Conservation (phyloP, 2,113 vertebrate species). For the Passer domesticus region DNA sequence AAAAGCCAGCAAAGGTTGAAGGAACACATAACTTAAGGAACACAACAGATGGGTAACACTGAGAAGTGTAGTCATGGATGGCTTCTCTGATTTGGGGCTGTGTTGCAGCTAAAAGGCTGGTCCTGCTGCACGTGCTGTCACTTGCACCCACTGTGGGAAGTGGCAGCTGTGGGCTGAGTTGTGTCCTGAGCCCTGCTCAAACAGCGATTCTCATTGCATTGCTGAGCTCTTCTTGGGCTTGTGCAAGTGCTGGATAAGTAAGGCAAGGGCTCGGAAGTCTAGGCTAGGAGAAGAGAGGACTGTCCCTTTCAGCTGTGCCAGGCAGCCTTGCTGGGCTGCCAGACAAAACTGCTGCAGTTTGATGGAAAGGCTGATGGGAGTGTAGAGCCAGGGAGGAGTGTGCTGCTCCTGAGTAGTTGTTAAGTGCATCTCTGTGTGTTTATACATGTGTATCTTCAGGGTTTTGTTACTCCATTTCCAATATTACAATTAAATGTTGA, state of each 20-base stretch:
- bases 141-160: not conserved
- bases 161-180: fast-evolving
- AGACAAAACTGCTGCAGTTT: not conserved
- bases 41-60: not conserved
- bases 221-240: not conserved
- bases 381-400: not conserved
- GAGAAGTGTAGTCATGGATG: not conserved
- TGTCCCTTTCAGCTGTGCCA: not conserved
- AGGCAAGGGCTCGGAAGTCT: not conserved
- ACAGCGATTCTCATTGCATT: not conserved
- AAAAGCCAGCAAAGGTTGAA: not conserved
- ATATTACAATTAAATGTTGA: not conserved
- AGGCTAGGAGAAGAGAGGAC: not conserved
- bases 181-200: not conserved
- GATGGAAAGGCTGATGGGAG: not conserved
- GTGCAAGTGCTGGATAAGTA: not conserved
- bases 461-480: not conserved
- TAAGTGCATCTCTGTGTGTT: not conserved
- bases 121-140: not conserved
- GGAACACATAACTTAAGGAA: not conserved
- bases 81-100: not conserved
- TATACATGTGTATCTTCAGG: not conserved
- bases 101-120: not conserved
- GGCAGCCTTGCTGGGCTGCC: not conserved
- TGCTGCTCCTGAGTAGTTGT: not conserved